Evolutionary conservation across 2,888 invertebrate genomes (phyloP).

Genomic region (Patella ulyssiponensis): DNA sequence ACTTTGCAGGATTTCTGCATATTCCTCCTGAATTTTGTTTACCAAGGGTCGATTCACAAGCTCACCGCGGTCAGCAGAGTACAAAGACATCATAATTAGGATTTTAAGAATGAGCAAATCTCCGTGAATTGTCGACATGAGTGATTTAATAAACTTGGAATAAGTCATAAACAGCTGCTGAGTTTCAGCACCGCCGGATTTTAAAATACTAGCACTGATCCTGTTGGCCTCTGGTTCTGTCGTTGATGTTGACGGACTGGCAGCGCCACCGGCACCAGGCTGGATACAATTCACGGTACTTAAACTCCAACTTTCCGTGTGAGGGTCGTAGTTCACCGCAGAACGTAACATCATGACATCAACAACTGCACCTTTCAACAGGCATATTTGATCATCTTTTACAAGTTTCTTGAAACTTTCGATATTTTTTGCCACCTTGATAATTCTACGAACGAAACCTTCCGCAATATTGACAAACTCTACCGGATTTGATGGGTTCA

Average conservation of each 20-base stretch:
- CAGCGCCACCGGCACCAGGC: not conserved
- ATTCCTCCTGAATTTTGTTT: constrained; percentile 59
- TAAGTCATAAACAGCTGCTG: constrained; percentile 64
- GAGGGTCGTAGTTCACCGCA: constrained; percentile 62
- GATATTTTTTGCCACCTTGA: constrained; percentile 82
- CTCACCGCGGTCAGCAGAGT: constrained; percentile 61
- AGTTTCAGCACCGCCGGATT: constrained; percentile 54
- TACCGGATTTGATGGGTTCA: constrained; percentile 49
- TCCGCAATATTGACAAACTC: constrained; percentile 69
- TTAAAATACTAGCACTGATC: constrained; percentile 58
- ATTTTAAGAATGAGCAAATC: constrained; percentile 64
- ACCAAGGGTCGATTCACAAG: constrained; percentile 46
- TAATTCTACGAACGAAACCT: constrained; percentile 74
- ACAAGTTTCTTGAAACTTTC: constrained; percentile 91
- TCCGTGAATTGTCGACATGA: constrained; percentile 59
- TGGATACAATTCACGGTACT: constrained; percentile 50
- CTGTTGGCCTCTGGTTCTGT: not conserved
- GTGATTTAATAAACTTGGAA: constrained; percentile 61
- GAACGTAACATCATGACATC: constrained; percentile 68
- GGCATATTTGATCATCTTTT: constrained; percentile 90
- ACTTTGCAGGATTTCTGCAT: constrained; percentile 57
- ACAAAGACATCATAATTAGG: constrained; percentile 63
- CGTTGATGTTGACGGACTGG: not conserved
- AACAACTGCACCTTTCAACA: constrained; percentile 73
- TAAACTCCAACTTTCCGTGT: constrained; percentile 60